These are phyloP conservation scores for Micrastur ruficollis DNA, from an alignment of 2,797 vertebrate genomes.

Conservation along the genomic window DNA sequence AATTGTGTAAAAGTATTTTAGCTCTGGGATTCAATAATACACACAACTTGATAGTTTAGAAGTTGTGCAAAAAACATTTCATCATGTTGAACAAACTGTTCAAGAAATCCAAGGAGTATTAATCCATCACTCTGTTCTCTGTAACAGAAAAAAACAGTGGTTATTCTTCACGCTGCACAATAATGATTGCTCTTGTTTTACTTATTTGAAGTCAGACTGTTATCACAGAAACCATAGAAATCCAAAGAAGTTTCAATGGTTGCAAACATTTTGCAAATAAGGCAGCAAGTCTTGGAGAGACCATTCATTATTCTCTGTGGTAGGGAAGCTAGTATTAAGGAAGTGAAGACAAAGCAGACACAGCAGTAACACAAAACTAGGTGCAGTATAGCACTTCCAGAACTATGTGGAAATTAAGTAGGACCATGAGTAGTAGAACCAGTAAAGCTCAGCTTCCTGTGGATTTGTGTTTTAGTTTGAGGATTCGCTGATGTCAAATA, in stretches of 20 bases:
- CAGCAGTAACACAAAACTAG: background rate
- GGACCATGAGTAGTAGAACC: background rate
- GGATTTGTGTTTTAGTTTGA: background rate
- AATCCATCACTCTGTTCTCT: background rate
- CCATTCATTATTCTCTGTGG: background rate
- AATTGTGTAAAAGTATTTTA: background rate
- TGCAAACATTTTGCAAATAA: background rate
- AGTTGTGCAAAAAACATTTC: background rate
- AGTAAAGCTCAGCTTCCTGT: background rate
- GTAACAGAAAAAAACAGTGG: background rate
- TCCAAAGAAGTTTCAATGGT: background rate
- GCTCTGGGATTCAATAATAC: background rate
- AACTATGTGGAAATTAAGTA: background rate
- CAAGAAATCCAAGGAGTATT: background rate
- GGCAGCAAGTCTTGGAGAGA: background rate
- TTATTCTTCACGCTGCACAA: background rate
- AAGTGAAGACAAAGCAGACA: background rate
- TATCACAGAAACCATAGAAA: background rate
- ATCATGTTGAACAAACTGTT: background rate
- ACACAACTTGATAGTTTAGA: conserved; percentile 23
- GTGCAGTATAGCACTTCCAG: background rate
- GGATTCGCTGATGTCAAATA: background rate
- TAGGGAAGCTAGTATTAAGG: background rate
- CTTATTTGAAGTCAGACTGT: background rate
- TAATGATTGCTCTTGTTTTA: background rate